phyloP scores from a whole-genome alignment of 2,888 invertebrate species.

The Dasysyrphus albostriatus region DNA sequence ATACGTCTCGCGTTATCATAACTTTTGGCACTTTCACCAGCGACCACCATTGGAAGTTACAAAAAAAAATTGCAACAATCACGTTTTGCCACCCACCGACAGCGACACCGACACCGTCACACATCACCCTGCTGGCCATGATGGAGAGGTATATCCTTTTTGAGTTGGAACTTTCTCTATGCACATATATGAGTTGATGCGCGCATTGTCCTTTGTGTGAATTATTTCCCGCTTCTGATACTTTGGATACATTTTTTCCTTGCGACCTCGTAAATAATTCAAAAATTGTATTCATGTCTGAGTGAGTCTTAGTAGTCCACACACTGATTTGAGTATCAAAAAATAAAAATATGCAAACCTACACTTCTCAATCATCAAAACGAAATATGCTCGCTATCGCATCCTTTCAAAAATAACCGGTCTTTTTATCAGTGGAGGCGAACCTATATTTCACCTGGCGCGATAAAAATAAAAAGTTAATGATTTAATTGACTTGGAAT shows the following conservation, averaged over 20 bases:
- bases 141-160: constrained; percentile 54
- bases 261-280: constrained; percentile 70
- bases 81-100: constrained; percentile 42
- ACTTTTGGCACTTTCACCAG: constrained; percentile 64
- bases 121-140: constrained; percentile 15
- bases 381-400: constrained; percentile 65
- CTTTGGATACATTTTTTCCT: constrained; percentile 28
- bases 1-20: constrained; percentile 75
- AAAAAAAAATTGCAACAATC: constrained; percentile 51
- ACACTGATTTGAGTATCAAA: constrained; percentile 1
- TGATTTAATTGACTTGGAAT: too few relatives aligned
- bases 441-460: neutral
- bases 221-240: constrained; percentile 64
- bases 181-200: constrained; percentile 41
- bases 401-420: constrained; percentile 18
- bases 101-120: neutral
- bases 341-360: constrained; percentile 19
- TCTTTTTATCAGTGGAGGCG: neutral
- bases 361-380: constrained; percentile 53
- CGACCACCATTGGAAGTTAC: constrained; percentile 1
- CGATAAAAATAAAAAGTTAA: neutral
- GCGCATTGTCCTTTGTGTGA: constrained; percentile 66
- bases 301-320: constrained; percentile 41
- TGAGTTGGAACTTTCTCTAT: constrained; percentile 30
- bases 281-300: constrained; percentile 74